Conservation (phyloP, 2,888 invertebrate genomes). For the Caenorhabditis sp. region DNA sequence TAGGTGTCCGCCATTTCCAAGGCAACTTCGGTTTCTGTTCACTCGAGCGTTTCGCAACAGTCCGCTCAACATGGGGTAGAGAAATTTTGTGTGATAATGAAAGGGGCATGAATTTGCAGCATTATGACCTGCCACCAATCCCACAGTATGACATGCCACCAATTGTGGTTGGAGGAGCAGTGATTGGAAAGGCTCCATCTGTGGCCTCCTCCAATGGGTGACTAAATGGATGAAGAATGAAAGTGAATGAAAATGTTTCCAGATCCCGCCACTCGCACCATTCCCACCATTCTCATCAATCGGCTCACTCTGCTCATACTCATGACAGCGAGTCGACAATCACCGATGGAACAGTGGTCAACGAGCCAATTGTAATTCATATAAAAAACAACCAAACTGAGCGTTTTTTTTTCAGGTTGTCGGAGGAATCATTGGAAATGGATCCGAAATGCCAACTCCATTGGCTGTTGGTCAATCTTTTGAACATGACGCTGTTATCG, state of each 20-base stretch:
- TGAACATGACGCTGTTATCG: conserved; percentile 65
- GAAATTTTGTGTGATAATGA: no score
- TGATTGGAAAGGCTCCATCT: conserved; percentile 30
- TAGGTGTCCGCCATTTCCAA: conserved; percentile 59
- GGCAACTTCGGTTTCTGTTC: conserved; percentile 69
- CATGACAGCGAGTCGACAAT: conserved; percentile 63
- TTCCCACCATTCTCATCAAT: conserved; percentile 40
- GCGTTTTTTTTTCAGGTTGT: conserved; percentile 21
- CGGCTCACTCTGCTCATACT: conserved; percentile 41
- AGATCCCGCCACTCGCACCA: conserved; percentile 40
- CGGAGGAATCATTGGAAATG: conserved; percentile 28
- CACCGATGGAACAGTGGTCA: conserved; percentile 49
- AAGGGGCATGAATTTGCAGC: conserved; percentile 15
- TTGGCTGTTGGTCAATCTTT: conserved; percentile 54
- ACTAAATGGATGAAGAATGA: neutral
- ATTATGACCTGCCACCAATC: conserved; percentile 57
- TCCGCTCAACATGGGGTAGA: conserved; percentile 43
- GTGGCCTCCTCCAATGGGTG: conserved; percentile 46
- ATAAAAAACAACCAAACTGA: neutral
- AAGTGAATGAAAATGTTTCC: neutral
- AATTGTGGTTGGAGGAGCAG: conserved; percentile 38
- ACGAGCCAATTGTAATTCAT: conserved; percentile 41
- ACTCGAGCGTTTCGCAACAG: conserved; percentile 71
- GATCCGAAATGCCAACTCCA: conserved; percentile 51
- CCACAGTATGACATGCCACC: conserved; percentile 56